Conservation (phyloP, 2,888 invertebrate species). For the Drosophila sordidula region DNA sequence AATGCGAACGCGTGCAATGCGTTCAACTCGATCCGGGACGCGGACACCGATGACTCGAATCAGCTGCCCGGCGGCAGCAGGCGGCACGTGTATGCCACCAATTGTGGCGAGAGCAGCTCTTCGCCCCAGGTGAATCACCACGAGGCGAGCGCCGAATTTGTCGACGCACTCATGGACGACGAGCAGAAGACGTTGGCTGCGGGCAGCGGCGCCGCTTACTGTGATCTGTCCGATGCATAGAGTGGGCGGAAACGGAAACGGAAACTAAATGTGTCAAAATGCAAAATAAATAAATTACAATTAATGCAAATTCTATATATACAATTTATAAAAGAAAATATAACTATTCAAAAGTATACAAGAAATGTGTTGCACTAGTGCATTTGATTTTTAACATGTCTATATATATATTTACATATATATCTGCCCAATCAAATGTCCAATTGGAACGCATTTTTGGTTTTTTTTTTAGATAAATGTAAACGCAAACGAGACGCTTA, state of each 20-base stretch:
- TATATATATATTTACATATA: background rate
- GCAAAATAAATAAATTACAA: background rate
- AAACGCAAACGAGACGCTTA: slow-evolving; percentile 79
- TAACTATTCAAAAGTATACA: background rate
- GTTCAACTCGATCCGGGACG: slow-evolving; percentile 84
- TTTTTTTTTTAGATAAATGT: slow-evolving; percentile 32
- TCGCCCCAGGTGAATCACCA: slow-evolving; percentile 83
- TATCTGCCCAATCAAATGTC: slow-evolving; percentile 11
- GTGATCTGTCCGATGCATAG: slow-evolving; percentile 82
- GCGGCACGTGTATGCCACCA: slow-evolving; percentile 84
- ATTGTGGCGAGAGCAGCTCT: slow-evolving; percentile 84
- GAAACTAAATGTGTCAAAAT: slow-evolving; percentile 65
- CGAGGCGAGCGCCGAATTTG: slow-evolving; percentile 70
- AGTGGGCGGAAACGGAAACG: slow-evolving; percentile 1
- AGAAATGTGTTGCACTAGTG: slow-evolving; percentile 6
- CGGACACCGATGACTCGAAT: slow-evolving; percentile 84
- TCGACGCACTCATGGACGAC: slow-evolving; percentile 77
- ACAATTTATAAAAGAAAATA: slow-evolving; percentile 8
- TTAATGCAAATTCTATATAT: background rate
- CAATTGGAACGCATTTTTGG: slow-evolving; percentile 16
- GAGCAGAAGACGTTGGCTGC: slow-evolving; percentile 65
- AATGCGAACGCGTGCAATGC: slow-evolving; percentile 83
- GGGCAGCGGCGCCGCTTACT: slow-evolving; percentile 56
- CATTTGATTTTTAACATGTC: slow-evolving; percentile 14
- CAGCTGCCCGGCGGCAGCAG: slow-evolving; percentile 75